Conservation (phyloP, 1,140 invertebrate genomes). For the Drosophila navojoa region DNA sequence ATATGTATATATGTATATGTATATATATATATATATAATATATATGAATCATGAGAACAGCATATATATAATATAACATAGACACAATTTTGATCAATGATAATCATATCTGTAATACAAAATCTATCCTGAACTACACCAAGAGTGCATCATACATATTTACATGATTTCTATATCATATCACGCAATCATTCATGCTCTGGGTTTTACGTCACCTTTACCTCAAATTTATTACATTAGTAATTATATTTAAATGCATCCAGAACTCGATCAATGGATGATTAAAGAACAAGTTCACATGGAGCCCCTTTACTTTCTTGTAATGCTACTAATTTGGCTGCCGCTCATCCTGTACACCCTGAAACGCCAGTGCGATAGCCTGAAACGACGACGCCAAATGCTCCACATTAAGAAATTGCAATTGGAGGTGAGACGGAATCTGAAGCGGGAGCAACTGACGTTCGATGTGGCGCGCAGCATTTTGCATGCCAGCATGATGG, state of each 20-base stretch:
- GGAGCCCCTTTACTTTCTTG: background rate
- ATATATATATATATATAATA: too few relatives aligned
- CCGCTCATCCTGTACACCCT: slow-evolving; percentile 19
- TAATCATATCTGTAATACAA: too few relatives aligned
- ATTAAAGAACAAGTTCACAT: background rate
- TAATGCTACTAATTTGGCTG: slow-evolving; percentile 22
- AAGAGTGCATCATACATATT: too few relatives aligned
- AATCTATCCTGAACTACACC: too few relatives aligned
- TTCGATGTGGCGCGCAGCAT: background rate
- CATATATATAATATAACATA: too few relatives aligned
- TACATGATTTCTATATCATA: too few relatives aligned
- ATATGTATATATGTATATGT: too few relatives aligned
- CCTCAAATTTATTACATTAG: background rate
- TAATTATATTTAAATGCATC: background rate
- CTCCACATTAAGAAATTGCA: slow-evolving; percentile 25
- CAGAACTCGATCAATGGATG: background rate
- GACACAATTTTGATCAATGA: too few relatives aligned
- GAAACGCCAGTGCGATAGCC: slow-evolving; percentile 1
- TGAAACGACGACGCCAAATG: background rate
- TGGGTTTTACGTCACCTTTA: slow-evolving; percentile 1
- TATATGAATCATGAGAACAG: too few relatives aligned
- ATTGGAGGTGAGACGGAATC: slow-evolving; percentile 25
- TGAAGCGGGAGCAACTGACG: slow-evolving; percentile 27
- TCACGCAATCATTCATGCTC: background rate
- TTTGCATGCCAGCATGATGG: slow-evolving; percentile 20